These are phyloP conservation scores for Peromyscus aztecus DNA, from an alignment of 2,797 vertebrate genomes.

Conservation along the genomic window DNA sequence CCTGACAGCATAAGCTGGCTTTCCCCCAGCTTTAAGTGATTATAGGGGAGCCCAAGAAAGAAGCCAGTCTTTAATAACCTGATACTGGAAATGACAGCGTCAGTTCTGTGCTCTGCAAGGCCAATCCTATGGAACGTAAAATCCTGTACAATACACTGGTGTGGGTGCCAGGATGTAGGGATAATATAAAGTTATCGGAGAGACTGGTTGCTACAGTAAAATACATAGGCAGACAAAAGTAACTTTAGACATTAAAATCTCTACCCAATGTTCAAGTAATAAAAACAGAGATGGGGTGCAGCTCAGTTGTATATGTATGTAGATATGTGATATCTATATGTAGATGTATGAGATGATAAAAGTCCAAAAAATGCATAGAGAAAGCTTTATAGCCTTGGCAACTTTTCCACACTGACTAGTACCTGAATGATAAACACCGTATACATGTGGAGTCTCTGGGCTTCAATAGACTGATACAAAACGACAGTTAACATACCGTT, in stretches of 20 bases:
- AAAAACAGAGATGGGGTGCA: not conserved
- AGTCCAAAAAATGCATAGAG: not conserved
- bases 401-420: not conserved
- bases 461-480: not conserved
- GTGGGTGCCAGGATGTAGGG: not conserved
- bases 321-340: not conserved
- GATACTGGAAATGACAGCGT: not conserved
- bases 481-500: not conserved
- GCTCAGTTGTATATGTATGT: not conserved
- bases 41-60: not conserved
- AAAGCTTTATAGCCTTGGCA: not conserved
- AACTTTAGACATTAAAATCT: not conserved
- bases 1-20: not conserved
- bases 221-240: not conserved
- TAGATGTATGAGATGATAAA: not conserved
- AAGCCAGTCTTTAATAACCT: not conserved
- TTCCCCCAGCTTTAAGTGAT: not conserved
- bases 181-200: not conserved
- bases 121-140: not conserved
- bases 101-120: not conserved
- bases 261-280: not conserved
- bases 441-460: not conserved
- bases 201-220: not conserved
- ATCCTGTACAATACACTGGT: not conserved
- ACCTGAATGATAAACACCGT: constrained; percentile 11